Base-by-base conservation (phyloP, 1,140 invertebrate genomes). In the Subanguina moxae region DNA sequence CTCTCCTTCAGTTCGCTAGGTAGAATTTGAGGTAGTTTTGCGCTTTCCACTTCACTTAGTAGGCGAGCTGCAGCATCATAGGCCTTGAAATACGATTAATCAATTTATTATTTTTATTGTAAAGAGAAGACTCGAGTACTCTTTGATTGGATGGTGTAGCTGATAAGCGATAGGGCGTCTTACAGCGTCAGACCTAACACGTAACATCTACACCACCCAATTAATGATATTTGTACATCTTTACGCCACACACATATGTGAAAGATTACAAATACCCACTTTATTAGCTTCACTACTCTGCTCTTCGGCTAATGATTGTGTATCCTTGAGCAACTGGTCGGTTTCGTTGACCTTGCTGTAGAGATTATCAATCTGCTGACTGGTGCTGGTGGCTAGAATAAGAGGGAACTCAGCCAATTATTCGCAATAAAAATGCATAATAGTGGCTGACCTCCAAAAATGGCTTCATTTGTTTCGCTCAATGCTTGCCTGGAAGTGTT, bases 381-480 rank as follows among this genome's bases (percentile, higher is more conserved):
- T 75, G 46, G 66, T 81, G 27, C 59, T 63, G 11, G 57, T 57
- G 5, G 72, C 70, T 67, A 28, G 11, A 75, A 73, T 65, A 65
- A 21, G 8, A 9, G 56, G 1, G 23, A 43, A 8, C 52, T 52
- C 3, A 45, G 11, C 43, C 43, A 45, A 45, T 11, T 52, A 21
- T 3, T 52, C 15, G 23, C 15, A 52, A 7, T 8, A 15, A 52
- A 52, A 7, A 52, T 15, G 48, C 3, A 52, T 7, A 7, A 65
- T 1, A 25, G 67, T n/a, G 17, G 1, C 68, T 23, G 11, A 76
- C 75, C 80, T n/a, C 80, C 80, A 64, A 76, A 83, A 57, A 82
- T 83, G 25, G 80, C 80, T 30, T 82, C 79, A 64, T 78, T 78
- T 17, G 80, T 80, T 42, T 80, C 82, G 17, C 63, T 64, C 23